A percentile compares a stretch with the other conserved stretches of the same genome.
Evolutionary conservation across 2,113 vertebrate species (phyloP).

Genomic region (Chamaetylas fuelleborni): DNA sequence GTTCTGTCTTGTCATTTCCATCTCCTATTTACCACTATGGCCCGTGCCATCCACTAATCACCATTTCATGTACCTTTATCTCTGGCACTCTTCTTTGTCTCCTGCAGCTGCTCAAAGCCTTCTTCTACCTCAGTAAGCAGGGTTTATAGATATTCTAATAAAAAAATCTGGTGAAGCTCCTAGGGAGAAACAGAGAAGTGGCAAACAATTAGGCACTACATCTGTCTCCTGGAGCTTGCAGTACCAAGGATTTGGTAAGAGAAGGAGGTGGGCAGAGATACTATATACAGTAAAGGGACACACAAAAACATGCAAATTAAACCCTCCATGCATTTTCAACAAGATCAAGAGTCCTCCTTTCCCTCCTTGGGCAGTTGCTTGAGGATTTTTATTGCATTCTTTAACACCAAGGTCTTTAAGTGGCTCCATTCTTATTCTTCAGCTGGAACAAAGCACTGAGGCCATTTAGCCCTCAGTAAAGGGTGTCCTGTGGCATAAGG

Average conservation of each 20-base stretch:
- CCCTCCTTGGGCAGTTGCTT: background rate
- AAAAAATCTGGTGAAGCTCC: background rate
- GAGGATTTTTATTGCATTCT: background rate
- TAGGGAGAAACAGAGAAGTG: background rate
- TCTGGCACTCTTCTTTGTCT: background rate
- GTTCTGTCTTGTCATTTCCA: background rate
- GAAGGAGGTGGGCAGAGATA: background rate
- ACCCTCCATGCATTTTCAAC: background rate
- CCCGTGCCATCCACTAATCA: background rate
- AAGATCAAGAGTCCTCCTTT: background rate
- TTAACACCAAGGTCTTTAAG: background rate
- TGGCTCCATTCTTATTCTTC: background rate
- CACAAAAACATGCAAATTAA: background rate
- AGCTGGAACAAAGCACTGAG: background rate
- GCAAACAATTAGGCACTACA: background rate
- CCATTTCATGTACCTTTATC: background rate
- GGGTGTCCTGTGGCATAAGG: background rate
- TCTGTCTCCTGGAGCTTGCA: background rate
- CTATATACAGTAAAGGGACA: background rate
- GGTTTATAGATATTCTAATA: background rate
- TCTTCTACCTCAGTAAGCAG: background rate
- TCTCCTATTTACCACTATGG: background rate
- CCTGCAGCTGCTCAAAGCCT: background rate
- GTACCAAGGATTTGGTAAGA: background rate
- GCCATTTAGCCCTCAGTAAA: background rate